Evolutionary conservation across 2,888 invertebrate genomes (phyloP).

Genomic region (Dryobota labecula): DNA sequence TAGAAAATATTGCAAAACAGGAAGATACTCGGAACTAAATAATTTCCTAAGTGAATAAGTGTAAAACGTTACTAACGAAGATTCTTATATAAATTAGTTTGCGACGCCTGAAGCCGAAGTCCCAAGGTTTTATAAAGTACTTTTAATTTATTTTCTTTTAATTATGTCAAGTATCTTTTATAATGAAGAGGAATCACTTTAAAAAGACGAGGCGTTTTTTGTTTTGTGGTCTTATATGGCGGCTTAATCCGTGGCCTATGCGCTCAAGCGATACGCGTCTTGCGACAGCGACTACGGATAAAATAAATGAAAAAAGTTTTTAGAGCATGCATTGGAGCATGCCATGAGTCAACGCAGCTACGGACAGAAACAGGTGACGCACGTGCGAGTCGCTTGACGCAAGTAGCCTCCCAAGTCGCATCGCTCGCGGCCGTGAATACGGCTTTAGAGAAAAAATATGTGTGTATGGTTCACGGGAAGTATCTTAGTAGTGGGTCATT

Average conservation of each 20-base stretch:
- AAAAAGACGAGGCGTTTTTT: background rate
- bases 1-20: background rate
- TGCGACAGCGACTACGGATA: background rate
- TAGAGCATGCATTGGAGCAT: too few species aligned
- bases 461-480: background rate
- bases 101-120: conserved; percentile 27
- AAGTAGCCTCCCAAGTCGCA: background rate
- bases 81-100: conserved; percentile 39
- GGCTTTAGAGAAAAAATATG: background rate
- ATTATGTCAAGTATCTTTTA: conserved; percentile 46
- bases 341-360: background rate
- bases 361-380: background rate
- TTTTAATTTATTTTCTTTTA: conserved; percentile 54
- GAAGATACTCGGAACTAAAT: conserved; percentile 4
- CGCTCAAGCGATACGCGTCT: background rate
- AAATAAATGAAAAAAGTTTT: background rate
- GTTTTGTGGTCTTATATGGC: background rate
- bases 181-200: conserved; percentile 23
- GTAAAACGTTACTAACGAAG: background rate
- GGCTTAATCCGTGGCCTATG: background rate
- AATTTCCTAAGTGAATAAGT: conserved; percentile 14
- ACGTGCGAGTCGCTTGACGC: background rate
- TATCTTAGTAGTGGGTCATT: background rate
- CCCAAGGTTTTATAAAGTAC: conserved; percentile 19
- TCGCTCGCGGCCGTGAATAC: background rate